phyloP scores from a whole-genome alignment of 1,140 invertebrate genomes.

The Camponotus vicinus region DNA sequence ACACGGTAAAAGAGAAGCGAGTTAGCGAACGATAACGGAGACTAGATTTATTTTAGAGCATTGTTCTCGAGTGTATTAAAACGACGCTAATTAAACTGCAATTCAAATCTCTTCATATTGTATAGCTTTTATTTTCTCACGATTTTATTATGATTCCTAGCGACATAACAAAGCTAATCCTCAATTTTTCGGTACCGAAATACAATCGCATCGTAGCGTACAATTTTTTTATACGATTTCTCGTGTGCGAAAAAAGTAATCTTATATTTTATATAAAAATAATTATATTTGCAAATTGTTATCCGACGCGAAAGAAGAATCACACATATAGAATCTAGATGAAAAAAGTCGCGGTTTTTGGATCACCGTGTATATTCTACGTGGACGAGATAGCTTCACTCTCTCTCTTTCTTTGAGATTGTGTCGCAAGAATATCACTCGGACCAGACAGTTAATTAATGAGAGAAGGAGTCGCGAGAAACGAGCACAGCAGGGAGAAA shows the following conservation, averaged over 20 bases:
- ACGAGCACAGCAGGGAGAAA: neutral
- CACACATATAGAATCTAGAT: neutral
- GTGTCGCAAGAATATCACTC: conserved; percentile 8
- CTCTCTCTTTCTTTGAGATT: neutral
- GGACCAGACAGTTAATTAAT: neutral
- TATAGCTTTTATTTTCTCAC: neutral
- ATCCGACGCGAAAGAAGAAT: neutral
- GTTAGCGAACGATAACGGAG: neutral
- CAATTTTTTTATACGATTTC: neutral
- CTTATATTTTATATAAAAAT: neutral
- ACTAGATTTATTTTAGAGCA: neutral
- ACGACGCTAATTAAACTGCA: neutral
- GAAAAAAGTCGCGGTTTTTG: neutral
- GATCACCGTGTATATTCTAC: neutral
- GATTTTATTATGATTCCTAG: neutral
- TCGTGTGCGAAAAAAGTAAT: neutral
- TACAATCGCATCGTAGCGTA: neutral
- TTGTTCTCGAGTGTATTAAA: neutral
- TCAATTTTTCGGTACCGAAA: neutral
- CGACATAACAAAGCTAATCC: neutral
- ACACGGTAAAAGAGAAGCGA: neutral
- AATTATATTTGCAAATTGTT: neutral
- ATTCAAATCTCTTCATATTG: neutral
- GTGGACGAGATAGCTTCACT: neutral
- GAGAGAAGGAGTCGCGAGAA: neutral